Evolutionary conservation across 2,888 invertebrate species (phyloP).

Genomic region (Anagyrus pseudococci): DNA sequence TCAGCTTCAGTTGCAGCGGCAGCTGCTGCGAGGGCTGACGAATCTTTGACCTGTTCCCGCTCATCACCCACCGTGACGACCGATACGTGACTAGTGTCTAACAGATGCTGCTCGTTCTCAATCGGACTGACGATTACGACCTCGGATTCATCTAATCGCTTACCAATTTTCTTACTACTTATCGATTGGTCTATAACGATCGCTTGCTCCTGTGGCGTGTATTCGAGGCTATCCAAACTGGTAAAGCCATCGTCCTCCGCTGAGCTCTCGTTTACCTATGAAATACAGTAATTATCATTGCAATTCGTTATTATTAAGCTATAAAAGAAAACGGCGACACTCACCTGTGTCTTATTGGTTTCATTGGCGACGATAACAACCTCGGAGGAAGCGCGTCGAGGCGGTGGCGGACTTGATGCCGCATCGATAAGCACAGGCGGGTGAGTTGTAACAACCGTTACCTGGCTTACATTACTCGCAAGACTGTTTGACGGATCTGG

Average conservation of each 20-base stretch:
- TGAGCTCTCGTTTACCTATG: conserved; percentile 69
- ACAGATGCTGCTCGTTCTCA: conserved; percentile 60
- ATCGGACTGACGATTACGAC: conserved; percentile 82
- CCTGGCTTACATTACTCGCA: conserved; percentile 77
- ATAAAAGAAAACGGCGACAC: background rate
- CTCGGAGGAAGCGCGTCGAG: conserved; percentile 71
- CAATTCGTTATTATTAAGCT: background rate
- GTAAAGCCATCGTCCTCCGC: conserved; percentile 78
- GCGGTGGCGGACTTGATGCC: conserved; percentile 75
- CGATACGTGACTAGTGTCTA: conserved; percentile 89
- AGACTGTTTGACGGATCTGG: conserved; percentile 76
- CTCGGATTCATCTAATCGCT: conserved; percentile 85
- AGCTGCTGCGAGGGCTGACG: conserved; percentile 62
- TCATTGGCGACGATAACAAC: conserved; percentile 85
- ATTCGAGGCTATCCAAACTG: conserved; percentile 78
- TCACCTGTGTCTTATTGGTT: conserved; percentile 71
- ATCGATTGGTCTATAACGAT: conserved; percentile 56
- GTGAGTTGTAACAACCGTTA: conserved; percentile 85
- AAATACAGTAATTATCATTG: background rate
- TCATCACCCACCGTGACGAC: conserved; percentile 89
- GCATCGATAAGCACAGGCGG: conserved; percentile 78
- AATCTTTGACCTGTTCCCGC: conserved; percentile 76
- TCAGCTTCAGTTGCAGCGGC: conserved; percentile 54
- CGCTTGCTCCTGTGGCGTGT: conserved; percentile 60
- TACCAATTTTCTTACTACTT: conserved; percentile 62